Evolutionary conservation across 2,888 invertebrate species (phyloP).

Genomic region (Ceratothoa steindachneri): DNA sequence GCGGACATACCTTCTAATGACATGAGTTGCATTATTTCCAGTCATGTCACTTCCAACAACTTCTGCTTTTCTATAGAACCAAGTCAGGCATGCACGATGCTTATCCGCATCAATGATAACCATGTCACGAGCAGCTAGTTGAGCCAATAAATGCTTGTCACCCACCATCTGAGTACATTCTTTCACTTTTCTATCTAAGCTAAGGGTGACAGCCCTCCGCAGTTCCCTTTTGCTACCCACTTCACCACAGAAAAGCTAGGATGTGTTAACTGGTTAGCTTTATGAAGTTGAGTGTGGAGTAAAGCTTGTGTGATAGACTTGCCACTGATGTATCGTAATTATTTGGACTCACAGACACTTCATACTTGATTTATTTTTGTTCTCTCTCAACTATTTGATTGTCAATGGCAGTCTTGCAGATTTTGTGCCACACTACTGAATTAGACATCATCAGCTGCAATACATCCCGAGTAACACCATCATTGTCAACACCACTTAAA

Average conservation of each 20-base stretch:
- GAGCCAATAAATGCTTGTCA: constrained; percentile 17
- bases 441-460: constrained; percentile 15
- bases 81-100: constrained; percentile 9
- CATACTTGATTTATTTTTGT: constrained; percentile 2
- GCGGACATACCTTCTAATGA: constrained; percentile 15
- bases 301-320: constrained; percentile 15
- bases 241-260: constrained; percentile 12
- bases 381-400: constrained; percentile 19
- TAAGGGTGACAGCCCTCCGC: constrained; percentile 10
- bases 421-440: constrained; percentile 17
- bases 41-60: constrained; percentile 19
- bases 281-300: constrained; percentile 16
- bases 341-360: constrained; percentile 16
- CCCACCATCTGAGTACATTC: constrained; percentile 19
- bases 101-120: constrained; percentile 8
- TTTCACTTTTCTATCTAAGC: constrained; percentile 13
- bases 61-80: constrained; percentile 16
- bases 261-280: constrained; percentile 9
- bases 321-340: constrained; percentile 10
- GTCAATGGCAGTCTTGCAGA: constrained; percentile 19
- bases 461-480: too few relatives aligned
- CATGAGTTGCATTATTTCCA: constrained; percentile 21
- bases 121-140: constrained; percentile 14
- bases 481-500: neutral
- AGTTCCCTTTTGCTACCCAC: constrained; percentile 11